phyloP scores from a whole-genome alignment of 2,888 invertebrate genomes.

The Calliphora vomitoria region DNA sequence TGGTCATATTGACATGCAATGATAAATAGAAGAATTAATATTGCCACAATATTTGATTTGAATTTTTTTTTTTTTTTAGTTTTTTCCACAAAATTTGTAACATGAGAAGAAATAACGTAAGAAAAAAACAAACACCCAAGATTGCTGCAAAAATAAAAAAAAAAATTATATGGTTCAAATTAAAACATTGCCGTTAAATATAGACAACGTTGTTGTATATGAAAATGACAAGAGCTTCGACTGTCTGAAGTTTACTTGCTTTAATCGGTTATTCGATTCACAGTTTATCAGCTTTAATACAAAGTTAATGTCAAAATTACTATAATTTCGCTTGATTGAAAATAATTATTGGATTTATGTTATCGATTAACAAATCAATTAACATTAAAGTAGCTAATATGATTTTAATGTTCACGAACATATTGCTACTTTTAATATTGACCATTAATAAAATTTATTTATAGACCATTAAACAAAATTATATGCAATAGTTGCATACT shows the following conservation, averaged over 20 bases:
- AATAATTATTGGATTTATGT: conserved; percentile 8
- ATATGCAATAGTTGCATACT: background rate
- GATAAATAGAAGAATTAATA: conserved; percentile 51
- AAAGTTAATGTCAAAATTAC: background rate
- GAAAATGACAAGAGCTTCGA: conserved; percentile 15
- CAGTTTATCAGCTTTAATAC: conserved; percentile 9
- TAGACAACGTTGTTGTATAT: conserved; percentile 25
- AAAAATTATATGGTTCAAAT: conserved; percentile 42
- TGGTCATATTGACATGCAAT: conserved; percentile 73
- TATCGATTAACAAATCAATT: conserved; percentile 46
- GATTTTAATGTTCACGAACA: conserved; percentile 3
- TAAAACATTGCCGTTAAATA: conserved; percentile 34
- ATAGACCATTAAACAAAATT: background rate
- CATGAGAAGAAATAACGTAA: conserved; percentile 30
- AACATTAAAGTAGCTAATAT: conserved; percentile 13
- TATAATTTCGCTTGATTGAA: background rate
- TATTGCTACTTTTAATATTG: background rate
- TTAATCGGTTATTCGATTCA: conserved; percentile 12
- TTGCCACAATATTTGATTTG: conserved; percentile 24
- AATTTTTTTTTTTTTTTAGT: conserved; percentile 5
- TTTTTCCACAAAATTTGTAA: conserved; percentile 38
- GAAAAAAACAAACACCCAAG: conserved; percentile 29
- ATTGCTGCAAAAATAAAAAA: conserved; percentile 22
- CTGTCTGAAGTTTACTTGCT: conserved; percentile 1
- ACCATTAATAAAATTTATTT: background rate